Evolutionary conservation across 2,888 invertebrate genomes (phyloP).

Genomic region (Chaetogeoica ovagalla): DNA sequence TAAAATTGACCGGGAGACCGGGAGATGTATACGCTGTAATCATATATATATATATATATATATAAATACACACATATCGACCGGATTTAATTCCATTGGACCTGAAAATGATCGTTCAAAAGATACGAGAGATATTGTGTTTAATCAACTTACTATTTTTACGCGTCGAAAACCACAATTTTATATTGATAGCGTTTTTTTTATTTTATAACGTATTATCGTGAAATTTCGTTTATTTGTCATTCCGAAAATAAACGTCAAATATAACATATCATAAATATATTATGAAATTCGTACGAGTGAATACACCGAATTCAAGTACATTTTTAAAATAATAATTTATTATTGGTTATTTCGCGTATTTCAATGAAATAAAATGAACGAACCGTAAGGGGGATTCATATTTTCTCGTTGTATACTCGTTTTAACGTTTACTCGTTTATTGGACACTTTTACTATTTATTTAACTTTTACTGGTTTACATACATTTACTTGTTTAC

Average conservation of each 20-base stretch:
- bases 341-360: too few relatives aligned
- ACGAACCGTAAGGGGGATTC: too few relatives aligned
- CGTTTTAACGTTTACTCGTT: too few relatives aligned
- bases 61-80: slow-evolving; percentile 1
- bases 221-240: background rate
- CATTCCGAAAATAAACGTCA: background rate
- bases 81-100: slow-evolving; percentile 22
- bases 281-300: too few relatives aligned
- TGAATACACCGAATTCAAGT: too few relatives aligned
- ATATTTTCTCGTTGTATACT: too few relatives aligned
- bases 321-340: too few relatives aligned
- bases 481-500: too few relatives aligned
- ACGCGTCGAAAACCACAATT: background rate
- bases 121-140: slow-evolving; percentile 3
- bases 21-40: background rate
- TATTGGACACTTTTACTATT: too few relatives aligned
- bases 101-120: slow-evolving; percentile 23
- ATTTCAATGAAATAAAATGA: too few relatives aligned
- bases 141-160: slow-evolving; percentile 12
- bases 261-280: too few relatives aligned
- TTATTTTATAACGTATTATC: background rate
- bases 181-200: background rate
- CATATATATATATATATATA: slow-evolving; percentile 5
- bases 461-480: too few relatives aligned
- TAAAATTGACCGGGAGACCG: background rate